Conservation (phyloP, 2,113 vertebrate genomes). For the Charina bottae region DNA sequence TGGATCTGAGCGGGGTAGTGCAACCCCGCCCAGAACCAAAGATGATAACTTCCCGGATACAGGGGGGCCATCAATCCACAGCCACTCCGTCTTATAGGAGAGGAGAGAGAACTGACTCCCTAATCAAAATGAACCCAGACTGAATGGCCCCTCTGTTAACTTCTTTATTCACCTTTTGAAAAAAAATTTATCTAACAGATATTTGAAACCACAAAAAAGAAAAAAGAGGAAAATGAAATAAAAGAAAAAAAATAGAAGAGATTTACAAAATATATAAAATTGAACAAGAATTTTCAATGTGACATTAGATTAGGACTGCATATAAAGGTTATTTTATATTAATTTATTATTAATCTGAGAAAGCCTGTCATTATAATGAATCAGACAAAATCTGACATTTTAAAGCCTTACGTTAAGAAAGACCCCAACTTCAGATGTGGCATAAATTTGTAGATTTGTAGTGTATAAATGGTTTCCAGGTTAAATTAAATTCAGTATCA, state of each 20-base stretch:
- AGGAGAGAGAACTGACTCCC: no score
- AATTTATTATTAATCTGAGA: background rate
- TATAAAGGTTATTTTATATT: background rate
- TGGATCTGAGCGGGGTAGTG: no score
- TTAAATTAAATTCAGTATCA: background rate
- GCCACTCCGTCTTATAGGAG: no score
- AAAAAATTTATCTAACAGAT: background rate
- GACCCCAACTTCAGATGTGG: background rate
- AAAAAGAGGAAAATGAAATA: background rate
- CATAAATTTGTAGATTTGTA: background rate
- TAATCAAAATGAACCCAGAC: background rate
- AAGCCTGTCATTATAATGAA: background rate
- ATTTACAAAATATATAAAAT: background rate
- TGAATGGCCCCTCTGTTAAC: background rate
- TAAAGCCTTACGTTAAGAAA: background rate
- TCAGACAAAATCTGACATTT: background rate
- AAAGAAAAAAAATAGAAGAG: background rate
- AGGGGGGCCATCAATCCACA: no score
- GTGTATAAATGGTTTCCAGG: background rate
- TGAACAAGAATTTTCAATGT: background rate
- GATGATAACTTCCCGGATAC: no score
- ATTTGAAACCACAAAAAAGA: background rate
- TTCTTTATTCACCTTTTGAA: background rate
- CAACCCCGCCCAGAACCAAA: no score
- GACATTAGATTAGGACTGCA: background rate